Evolutionary conservation across 1,140 invertebrate genomes (phyloP), one percentile per base, ranked within the genome.

Genomic region (Pseudobourletiella spinata): DNA sequence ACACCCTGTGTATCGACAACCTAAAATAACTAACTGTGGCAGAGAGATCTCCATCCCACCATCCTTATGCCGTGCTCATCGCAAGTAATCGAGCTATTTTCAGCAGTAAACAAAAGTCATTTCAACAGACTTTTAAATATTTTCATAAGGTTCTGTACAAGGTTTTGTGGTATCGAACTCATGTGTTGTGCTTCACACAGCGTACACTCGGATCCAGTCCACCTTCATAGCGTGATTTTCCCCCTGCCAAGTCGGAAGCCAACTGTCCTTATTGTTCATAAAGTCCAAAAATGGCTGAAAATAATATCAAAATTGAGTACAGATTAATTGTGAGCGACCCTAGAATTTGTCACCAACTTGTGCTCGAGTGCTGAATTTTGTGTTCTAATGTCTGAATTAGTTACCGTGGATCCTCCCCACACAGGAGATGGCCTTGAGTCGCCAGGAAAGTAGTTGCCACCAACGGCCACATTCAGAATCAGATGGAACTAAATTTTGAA

Each of bases 161-260:
- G n/a, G n/a, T n/a, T n/a, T n/a, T n/a, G n/a, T n/a, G n/a, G n/a
- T n/a, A n/a, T n/a, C n/a, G n/a, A n/a, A n/a, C n/a, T n/a, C n/a
- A n/a, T n/a, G n/a, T n/a, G n/a, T n/a, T n/a, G n/a, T n/a, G n/a
- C n/a, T n/a, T 79, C 74, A 83, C 15, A 83, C 52, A 2, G 81
- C 77, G 61, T 73, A 79, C 1, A 84, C 78, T 74, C 74, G 76
- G 0, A 86, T 74, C 68, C 81, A 83, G 69, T 86, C 82, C 0
- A 87, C 76, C 61, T 80, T 69, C 32, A 87, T 71, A 44, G 79
- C 75, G 0, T 78, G 74, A 30, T 74, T 76, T 22, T 78, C 73
- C 3, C 71, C 71, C 28, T 73, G 65, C 85, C 84, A 87, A 0
- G 80, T 83, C 3, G 76, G 71, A 22, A 77, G 66, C 84, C 85